Evolutionary conservation across 2,797 vertebrate genomes (phyloP), one percentile per base, ranked within the genome.

Genomic region (Pseudochirops cupreus): DNA sequence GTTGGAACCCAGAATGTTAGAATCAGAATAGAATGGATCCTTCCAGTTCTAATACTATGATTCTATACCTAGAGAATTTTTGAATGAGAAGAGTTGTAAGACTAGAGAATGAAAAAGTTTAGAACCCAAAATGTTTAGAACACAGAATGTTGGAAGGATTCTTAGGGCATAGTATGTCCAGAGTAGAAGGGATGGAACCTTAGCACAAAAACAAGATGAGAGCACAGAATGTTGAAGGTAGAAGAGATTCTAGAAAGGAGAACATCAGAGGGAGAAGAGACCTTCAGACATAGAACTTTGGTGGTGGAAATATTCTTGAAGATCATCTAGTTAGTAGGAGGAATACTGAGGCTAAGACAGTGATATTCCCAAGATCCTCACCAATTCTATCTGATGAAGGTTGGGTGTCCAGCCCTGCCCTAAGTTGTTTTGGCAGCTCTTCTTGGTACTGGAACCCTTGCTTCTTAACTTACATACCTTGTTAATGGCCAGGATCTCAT

Each of bases 401-500:
- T n/a, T 74, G 16, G n/a, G n/a, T 74, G 31, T 74, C 33, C 67
- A 21, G 6, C 5, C 5, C 1, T 18, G 5, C 16, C 67, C n/a
- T 18, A 39, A 74, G n/a, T 14, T 6, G 67, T 33, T 39, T 39
- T n/a, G 33, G 62, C 62, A 67, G 62, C 5, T 33, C 11, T n/a
- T n/a, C 13, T 67, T 67, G 33, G 5, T n/a, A 67, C 14, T 33
- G 5, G 2, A n/a, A n/a, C 33, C 4, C 14, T n/a, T 67, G 0
- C 1, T 67, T n/a, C 3, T 87, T 62, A 93, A 18, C 9, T 62
- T 16, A 62, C 59, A 33, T 0, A 97, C 97, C 96, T 97, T 74
- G 67, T 7, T 93, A 54, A 96, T 94, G 21, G 57, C 58, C 28
- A 92, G n/a, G 1, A 98, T 93, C n/a, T 98, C 98, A 50, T 98